Base-by-base conservation (phyloP, 2,888 invertebrate species). In the Lycocerus yunnanus region DNA sequence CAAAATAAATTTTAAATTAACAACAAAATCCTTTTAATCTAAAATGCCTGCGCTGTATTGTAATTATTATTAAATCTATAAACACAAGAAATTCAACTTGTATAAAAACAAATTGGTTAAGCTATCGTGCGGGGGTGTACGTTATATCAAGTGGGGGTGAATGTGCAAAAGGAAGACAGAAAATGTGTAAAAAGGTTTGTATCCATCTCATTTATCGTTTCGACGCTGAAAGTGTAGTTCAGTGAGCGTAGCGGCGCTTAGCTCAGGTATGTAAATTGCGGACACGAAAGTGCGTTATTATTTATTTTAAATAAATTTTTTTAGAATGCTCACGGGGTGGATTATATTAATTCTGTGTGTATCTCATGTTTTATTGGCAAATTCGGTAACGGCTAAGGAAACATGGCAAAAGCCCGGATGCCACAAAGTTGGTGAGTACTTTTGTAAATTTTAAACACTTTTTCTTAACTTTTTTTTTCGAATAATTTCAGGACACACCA, bases 321-420 rank as follows among this genome's bases (percentile, higher is more conserved):
- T 71, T 78, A 87, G 86, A 82, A 87, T 87, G 87, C 84, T 86
- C 82, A 82, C 84, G 76, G 84, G 84, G 79, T 87, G 86, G 86
- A 82, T 87, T 77, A 81, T 87, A 73, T 82, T 87, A 76, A 82
- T 83, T 74, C 80, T 86, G 72, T 84, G 85, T 43, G 79, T 84
- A 69, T 83, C 86, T 14, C 84, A 85, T 79, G 84, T 84, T 43
- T 82, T 85, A 76, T 75, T 84, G 59, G 78, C 84, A 15, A 81
- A 82, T 24, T 78, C 84, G 14, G 83, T 80, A 58, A 80, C 79
- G 65, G 81, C 84, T 81, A 84, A 88, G 80, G 89, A 91, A 77
- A 84, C 89, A 65, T 94, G 94, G 94, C 90, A 92, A 78, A 91
- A 91, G 82, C 94, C 94, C 15, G 95, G 95, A 69, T 95, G 95